A percentile compares a stretch with the other conserved stretches of the same genome.
Evolutionary conservation across 2,797 vertebrate species (phyloP).

Genomic region (Pachyuromys duprasi): DNA sequence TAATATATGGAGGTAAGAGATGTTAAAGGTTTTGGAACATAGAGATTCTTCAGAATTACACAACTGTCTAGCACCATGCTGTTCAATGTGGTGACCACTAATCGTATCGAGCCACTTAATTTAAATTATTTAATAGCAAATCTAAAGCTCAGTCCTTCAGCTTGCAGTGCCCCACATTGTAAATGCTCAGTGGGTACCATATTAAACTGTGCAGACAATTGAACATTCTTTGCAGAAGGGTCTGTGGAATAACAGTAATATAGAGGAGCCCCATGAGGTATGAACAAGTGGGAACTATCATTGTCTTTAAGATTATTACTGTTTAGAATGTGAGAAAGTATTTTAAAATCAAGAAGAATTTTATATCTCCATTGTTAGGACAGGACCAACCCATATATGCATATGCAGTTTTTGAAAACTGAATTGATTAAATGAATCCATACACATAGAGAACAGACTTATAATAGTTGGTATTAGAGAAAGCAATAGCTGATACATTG

Average conservation of each 20-base stretch:
- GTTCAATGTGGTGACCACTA: not conserved
- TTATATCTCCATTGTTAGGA: not conserved
- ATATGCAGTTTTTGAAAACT: not conserved
- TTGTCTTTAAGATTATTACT: conserved; percentile 39
- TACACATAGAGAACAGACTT: not conserved
- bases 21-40: not conserved
- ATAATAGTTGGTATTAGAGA: conserved; percentile 20
- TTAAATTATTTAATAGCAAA: conserved; percentile 50
- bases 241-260: not conserved
- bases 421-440: not conserved
- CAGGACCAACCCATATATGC: not conserved
- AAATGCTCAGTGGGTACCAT: not conserved
- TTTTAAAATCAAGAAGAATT: not conserved
- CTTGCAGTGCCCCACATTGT: conserved; percentile 1
- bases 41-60: conserved; percentile 26
- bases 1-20: conserved; percentile 24
- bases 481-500: not conserved
- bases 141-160: not conserved
- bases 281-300: not conserved
- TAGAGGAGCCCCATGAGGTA: not conserved
- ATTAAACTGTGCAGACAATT: not conserved
- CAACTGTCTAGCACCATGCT: not conserved
- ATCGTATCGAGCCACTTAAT: not conserved
- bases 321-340: conserved; percentile 10
- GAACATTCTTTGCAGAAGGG: conserved; percentile 12